Conservation (phyloP, 2,888 invertebrate genomes). For the Synanthedon tipuliformis region DNA sequence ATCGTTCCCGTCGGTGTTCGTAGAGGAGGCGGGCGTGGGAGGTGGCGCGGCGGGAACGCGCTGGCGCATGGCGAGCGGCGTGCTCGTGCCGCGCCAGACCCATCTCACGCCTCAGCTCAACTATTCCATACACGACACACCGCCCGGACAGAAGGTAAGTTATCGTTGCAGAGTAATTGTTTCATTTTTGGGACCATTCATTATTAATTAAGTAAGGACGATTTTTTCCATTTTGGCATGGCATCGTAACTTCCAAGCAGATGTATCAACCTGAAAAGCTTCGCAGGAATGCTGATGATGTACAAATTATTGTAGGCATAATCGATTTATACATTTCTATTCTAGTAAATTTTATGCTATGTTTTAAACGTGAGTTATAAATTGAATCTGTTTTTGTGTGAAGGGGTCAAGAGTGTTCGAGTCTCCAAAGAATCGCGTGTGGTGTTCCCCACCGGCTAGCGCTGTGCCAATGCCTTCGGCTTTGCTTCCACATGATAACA, state of each 20-base stretch:
- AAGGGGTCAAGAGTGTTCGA: constrained; percentile 64
- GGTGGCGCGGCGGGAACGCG: constrained; percentile 13
- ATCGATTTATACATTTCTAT: too few species aligned
- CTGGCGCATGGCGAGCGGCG: constrained; percentile 34
- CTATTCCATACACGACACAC: constrained; percentile 57
- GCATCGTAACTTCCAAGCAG: too few species aligned
- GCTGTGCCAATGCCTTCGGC: constrained; percentile 52
- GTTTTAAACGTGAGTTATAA: too few species aligned
- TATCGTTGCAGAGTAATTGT: too few species aligned
- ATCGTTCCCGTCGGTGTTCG: constrained; percentile 28
- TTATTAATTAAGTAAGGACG: too few species aligned
- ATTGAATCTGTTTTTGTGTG: constrained; percentile 3
- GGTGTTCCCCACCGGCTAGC: constrained; percentile 62
- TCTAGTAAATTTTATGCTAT: too few species aligned
- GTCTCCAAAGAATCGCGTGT: constrained; percentile 48
- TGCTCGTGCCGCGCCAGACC: constrained; percentile 23
- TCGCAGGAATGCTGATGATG: too few species aligned
- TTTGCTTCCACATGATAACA: constrained; percentile 42
- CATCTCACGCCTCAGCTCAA: constrained; percentile 20
- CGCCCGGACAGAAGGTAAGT: constrained; percentile 65
- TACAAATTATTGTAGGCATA: too few species aligned
- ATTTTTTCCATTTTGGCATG: too few species aligned
- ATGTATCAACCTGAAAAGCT: too few species aligned
- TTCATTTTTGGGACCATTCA: too few species aligned
- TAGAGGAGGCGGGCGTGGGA: constrained; percentile 13